Evolutionary conservation across 2,113 vertebrate species (phyloP).

Genomic region (Xenopus borealis): DNA sequence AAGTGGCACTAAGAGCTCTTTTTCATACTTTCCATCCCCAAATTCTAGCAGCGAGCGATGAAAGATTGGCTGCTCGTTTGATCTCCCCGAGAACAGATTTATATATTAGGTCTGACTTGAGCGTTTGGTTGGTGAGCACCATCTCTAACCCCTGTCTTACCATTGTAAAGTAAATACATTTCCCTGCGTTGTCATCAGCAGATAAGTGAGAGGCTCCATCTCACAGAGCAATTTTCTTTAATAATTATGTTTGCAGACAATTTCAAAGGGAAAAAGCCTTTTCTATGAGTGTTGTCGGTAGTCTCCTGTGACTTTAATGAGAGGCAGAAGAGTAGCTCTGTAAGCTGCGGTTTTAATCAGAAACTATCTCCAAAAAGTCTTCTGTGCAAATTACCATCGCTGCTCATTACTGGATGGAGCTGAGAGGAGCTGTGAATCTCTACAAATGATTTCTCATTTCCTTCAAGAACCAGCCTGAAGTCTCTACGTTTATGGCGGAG

Average conservation of each 20-base stretch:
- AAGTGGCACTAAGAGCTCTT: no score
- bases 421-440: constrained; percentile 51
- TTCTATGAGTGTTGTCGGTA: constrained; percentile 49
- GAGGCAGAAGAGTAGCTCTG: constrained; percentile 55
- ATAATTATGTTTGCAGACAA: constrained; percentile 51
- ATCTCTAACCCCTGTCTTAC: background rate
- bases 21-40: no score
- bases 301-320: constrained; percentile 61
- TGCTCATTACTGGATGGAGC: constrained; percentile 35
- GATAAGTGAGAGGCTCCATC: constrained; percentile 53
- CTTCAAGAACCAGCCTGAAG: no score
- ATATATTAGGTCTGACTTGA: no score
- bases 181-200: constrained; percentile 46
- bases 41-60: no score
- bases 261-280: constrained; percentile 50
- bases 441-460: no score
- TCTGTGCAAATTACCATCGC: background rate
- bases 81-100: no score
- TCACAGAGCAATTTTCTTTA: constrained; percentile 57
- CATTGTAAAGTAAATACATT: background rate
- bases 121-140: background rate
- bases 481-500: no score
- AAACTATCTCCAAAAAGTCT: background rate
- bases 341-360: background rate
- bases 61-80: no score